Base-by-base conservation (phyloP, 1,140 invertebrate genomes). In the Spodoptera litura region DNA sequence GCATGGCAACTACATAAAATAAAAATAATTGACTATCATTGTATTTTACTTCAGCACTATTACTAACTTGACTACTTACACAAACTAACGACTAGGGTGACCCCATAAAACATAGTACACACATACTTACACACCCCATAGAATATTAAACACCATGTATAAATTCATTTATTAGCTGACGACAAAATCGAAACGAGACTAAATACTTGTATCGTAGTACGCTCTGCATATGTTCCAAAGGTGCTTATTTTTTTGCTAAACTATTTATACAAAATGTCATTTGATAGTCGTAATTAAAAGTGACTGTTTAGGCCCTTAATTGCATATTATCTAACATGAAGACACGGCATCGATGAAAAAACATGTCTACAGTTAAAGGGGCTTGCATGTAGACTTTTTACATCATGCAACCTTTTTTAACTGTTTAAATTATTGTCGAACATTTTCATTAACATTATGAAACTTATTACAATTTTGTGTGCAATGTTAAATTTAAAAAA, bases 241-340 rank as follows among this genome's bases (percentile, higher is more conserved):
- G 74, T 68, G 74, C 31, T 27, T 56, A 53, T 68, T 68, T 77
- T 20, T 77, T 66, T 66, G 61, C 52, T 44, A 44, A 44, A 6
- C 38, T 66, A 66, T 73, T 59, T 66, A 62, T 25, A 64, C 51
- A 77, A 77, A 44, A 77, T 77, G 74, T 77, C 74, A 77, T 68
- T 66, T 49, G 74, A 77, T 77, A 77, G 35, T 10, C 13, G 74
- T 64, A 84, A 84, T 84, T 82, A 84, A 82, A 80, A 68, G 59
- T 73, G 79, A 79, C 79, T 61, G 66, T 81, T 76, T 75, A 84
- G 58, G 73, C 53, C 70, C 38, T 79, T 79, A 81, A 81, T 83
- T 81, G 81, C 76, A 66, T 76, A 75, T 75, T 83, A 78, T 82
- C 81, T 77, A 78, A 70, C 51, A 44, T 68, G 78, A 59, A 78